Evolutionary conservation across 1,140 invertebrate genomes (phyloP).

Genomic region (Drosophila yakuba): DNA sequence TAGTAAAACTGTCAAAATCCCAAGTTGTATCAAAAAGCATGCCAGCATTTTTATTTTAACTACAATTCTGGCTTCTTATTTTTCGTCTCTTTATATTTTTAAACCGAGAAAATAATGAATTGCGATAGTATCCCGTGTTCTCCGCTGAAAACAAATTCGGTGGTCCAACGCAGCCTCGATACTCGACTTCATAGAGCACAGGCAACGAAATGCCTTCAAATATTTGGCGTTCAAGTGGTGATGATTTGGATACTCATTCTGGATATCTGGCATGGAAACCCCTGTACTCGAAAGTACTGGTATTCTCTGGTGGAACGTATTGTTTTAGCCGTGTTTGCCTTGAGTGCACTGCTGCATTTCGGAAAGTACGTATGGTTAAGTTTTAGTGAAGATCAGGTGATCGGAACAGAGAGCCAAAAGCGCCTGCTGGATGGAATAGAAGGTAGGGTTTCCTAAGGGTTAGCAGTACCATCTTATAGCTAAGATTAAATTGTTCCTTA

Average conservation of each 20-base stretch:
- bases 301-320: constrained; percentile 59
- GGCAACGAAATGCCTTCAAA: not conserved
- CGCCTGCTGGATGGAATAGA: constrained; percentile 78
- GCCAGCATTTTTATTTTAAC: too few species aligned
- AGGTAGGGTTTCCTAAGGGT: constrained; percentile 16
- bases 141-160: not conserved
- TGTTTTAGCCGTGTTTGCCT: constrained; percentile 51
- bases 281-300: not conserved
- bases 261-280: not conserved
- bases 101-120: not conserved
- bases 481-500: not conserved
- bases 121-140: not conserved
- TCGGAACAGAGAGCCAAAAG: constrained; percentile 80
- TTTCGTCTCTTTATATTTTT: not conserved
- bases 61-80: too few species aligned
- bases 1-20: too few species aligned
- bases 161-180: constrained; percentile 3
- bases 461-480: too few species aligned
- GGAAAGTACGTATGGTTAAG: constrained; percentile 73
- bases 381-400: constrained; percentile 57
- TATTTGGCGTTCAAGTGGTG: not conserved
- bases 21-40: not conserved
- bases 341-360: constrained; percentile 84
- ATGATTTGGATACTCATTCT: not conserved
- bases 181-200: not conserved